Evolutionary conservation across 2,888 invertebrate species (phyloP), one percentile per base, ranked within the genome.

Genomic region (Lacanobia wlatinum): DNA sequence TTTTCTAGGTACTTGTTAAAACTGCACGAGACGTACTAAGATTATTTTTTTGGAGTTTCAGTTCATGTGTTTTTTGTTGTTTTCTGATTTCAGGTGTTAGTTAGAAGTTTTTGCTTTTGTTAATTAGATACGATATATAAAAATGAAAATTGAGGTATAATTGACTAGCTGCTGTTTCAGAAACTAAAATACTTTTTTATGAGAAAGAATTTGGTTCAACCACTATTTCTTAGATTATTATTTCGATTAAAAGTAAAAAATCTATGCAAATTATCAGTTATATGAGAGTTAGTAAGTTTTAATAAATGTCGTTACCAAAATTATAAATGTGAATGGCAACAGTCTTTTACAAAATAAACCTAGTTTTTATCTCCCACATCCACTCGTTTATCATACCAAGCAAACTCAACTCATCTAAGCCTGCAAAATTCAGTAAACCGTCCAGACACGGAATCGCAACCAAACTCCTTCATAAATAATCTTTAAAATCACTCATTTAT

Each of bases 401-500:
- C 7, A 62, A 77, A 67, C 63, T 43, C 12, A 77, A 67, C 63
- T 43, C 12, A 62, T 53, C 43, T 70, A 61, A 79, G 50, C 58
- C 38, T 66, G 56, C 8, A 80, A 80, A 63, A 73, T 80, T 73
- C 68, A 70, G 66, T 63, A 61, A 70, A 61, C 53, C 56, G 16
- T 8, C 46, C 65, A 70, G 65, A 73, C 63, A 60, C 56, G 23
- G 61, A 65, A 64, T 56, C 70, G 69, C 3, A 55, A 66, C 50
- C 56, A 38, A 71, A 83, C 72, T 58, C 70, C 55, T 81, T 67
- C 83, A 84, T 84, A 84, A 84, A 84, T 80, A 74, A 84, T 67
- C 63, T 80, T 75, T 61, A 79, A 75, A 84, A 84, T 84, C 81
- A 82, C 82, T 83, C 79, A 84, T 84, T 84, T 85, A 86, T 86